phyloP scores from a whole-genome alignment of 1,140 invertebrate genomes.

The Tetramorium parvispinum region DNA sequence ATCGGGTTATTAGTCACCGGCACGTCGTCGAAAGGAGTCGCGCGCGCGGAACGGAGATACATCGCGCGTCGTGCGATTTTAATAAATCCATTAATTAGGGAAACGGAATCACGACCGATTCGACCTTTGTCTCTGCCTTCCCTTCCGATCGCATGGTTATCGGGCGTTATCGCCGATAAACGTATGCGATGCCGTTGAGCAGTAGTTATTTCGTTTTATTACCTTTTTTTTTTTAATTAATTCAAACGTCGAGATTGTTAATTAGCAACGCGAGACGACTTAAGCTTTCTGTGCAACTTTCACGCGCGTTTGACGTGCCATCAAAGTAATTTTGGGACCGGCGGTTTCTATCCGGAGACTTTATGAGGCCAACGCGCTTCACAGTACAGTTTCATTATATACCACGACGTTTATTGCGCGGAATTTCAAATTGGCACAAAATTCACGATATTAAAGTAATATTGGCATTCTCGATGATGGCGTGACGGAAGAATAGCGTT shows the following conservation, averaged over 20 bases:
- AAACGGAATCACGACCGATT: constrained; percentile 37
- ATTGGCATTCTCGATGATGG: constrained; percentile 55
- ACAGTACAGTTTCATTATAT: constrained; percentile 47
- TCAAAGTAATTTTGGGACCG: constrained; percentile 40
- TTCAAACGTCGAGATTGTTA: constrained; percentile 28
- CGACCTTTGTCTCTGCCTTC: constrained; percentile 32
- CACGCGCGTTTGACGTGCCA: constrained; percentile 25
- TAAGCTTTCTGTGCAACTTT: constrained; percentile 47
- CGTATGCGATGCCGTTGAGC: background rate
- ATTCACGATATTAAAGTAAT: constrained; percentile 58
- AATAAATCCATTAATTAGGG: constrained; percentile 63
- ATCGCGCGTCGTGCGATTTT: constrained; percentile 33
- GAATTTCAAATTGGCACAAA: constrained; percentile 59
- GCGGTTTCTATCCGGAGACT: constrained; percentile 52
- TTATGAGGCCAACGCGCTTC: constrained; percentile 42
- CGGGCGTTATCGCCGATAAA: constrained; percentile 14
- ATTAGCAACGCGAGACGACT: constrained; percentile 32
- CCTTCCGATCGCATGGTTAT: constrained; percentile 34
- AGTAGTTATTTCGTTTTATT: background rate
- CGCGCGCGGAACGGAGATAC: constrained; percentile 30
- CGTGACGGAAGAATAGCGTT: constrained; percentile 43
- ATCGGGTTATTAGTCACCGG: constrained; percentile 74
- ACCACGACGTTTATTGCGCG: constrained; percentile 53
- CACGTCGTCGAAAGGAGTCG: constrained; percentile 56
- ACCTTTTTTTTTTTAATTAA: constrained; percentile 36